Base-by-base conservation (phyloP, 2,888 invertebrate genomes). In the Artemia sinica region DNA sequence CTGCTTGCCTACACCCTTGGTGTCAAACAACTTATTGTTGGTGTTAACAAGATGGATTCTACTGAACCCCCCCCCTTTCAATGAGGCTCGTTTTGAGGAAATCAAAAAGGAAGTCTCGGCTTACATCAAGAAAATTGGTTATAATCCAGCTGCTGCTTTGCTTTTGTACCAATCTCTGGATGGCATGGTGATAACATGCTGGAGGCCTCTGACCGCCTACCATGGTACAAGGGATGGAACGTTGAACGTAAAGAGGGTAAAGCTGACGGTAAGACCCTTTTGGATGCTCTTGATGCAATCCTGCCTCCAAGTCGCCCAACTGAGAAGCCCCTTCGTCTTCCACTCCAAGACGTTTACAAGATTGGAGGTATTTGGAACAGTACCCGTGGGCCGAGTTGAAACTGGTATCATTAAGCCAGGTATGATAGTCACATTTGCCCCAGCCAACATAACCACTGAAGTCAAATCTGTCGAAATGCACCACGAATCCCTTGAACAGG, bases 101-200 rank as follows among this genome's bases (percentile, higher is more conserved):
- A 98, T 98, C 82, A 90, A 93, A 82, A 97, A 95, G 80, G 97
- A 98, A 86, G 95, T 96, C 2, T 88, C 88, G 66, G 88, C 88
- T 2, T 98, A 97, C 86, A 94, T 98, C 80, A 98, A 98, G 86
- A 98, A 97, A 82, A 95, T 98, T 76, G 98, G 98, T 81, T 98
- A 97, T 86, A 97, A 97, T 81, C 95, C 97, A 72, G 88, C 89
- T 75, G 87, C 90, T 68, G 96, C n/a, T n/a, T 98, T 75, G 88
- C 97, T 73, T 97, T 97, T 82, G 95, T 98, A 72, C 98, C 98
- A 77, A 97, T 99, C 81, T 98, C 97, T 77, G 98, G 98, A 77
- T 98, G 96, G 96, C 91, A 96, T 80, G 98, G 98, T 79, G 98
- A 99, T 83, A 99, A 98, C 87, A 97, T 99, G 96, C 83, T 98